These are phyloP conservation scores for Galago senegalensis DNA, from an alignment of 2,797 vertebrate genomes.

Conservation along the genomic window DNA sequence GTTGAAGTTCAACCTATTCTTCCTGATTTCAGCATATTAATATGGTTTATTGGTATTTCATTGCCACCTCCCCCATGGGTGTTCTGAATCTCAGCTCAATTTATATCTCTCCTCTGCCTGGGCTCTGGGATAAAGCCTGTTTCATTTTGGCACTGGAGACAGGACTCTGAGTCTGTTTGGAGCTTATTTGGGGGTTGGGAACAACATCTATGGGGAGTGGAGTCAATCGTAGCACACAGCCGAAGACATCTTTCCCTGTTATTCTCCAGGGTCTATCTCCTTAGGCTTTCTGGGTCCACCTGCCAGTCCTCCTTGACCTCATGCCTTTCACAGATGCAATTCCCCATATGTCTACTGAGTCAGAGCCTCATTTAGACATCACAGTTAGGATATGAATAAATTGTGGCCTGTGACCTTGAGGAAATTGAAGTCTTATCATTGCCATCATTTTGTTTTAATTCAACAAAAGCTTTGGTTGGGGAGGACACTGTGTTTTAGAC, in stretches of 20 bases:
- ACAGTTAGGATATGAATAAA: neutral
- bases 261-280: neutral
- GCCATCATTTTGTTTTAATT: neutral
- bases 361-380: neutral
- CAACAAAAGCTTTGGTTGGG: neutral
- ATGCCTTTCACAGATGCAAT: neutral
- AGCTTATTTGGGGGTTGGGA: constrained; percentile 56
- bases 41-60: constrained; percentile 90
- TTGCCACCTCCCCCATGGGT: constrained; percentile 83
- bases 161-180: neutral
- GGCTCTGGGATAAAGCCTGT: constrained; percentile 74
- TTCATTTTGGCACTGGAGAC: constrained; percentile 67
- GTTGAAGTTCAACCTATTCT: constrained; percentile 89
- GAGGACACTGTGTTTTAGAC: neutral
- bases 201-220: neutral
- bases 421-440: neutral
- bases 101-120: constrained; percentile 79
- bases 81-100: constrained; percentile 88
- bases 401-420: neutral
- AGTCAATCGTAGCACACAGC: neutral
- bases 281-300: neutral
- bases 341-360: neutral
- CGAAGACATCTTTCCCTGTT: neutral
- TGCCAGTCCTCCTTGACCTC: neutral
- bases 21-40: constrained; percentile 89